These are phyloP conservation scores for Imbricaverruca yamaguchii DNA, from an alignment of 2,888 invertebrate genomes.

Conservation along the genomic window DNA sequence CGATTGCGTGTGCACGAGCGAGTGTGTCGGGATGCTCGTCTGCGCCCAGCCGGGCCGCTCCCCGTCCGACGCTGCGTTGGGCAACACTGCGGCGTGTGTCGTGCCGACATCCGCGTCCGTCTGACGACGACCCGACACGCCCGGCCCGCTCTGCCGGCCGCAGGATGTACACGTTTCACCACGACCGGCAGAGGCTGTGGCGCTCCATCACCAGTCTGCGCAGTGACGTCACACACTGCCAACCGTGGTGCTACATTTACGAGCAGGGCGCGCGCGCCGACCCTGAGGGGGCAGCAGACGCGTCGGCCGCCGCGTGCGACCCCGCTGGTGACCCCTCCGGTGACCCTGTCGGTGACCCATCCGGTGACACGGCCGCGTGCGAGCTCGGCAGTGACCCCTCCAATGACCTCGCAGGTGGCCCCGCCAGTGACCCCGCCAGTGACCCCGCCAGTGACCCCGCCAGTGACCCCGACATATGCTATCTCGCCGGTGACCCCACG, in stretches of 20 bases:
- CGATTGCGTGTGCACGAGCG: too few relatives aligned
- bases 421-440: neutral
- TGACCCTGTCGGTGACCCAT: neutral
- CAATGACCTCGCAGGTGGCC: too few relatives aligned
- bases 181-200: neutral
- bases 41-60: too few relatives aligned
- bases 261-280: neutral
- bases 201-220: neutral
- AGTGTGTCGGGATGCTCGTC: too few relatives aligned
- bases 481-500: neutral
- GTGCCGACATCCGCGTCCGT: too few relatives aligned
- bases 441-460: neutral
- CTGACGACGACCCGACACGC: too few relatives aligned
- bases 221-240: neutral
- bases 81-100: too few relatives aligned
- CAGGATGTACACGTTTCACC: neutral
- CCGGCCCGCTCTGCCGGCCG: neutral
- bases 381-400: too few relatives aligned
- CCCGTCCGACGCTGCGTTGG: too few relatives aligned
- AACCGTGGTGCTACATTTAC: neutral
- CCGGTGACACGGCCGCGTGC: neutral
- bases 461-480: too few relatives aligned
- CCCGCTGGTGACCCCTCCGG: neutral
- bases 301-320: neutral
- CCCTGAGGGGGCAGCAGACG: neutral